Conservation (phyloP, 2,113 vertebrate species). For the Typhlomys cinereus region DNA sequence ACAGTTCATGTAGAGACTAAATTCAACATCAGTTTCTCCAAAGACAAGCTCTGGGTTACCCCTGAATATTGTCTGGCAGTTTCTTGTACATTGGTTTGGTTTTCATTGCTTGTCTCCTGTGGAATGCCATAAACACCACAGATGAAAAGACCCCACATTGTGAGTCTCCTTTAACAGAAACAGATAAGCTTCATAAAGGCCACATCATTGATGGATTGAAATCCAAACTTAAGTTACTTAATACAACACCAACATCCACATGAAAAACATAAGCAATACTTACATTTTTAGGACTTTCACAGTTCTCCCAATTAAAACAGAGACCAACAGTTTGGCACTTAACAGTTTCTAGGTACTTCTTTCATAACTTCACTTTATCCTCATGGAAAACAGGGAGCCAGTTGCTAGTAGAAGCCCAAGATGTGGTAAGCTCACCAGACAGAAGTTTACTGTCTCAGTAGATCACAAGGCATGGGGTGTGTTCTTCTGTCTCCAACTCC, state of each 20-base stretch:
- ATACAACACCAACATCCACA: not conserved
- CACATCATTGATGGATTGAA: not conserved
- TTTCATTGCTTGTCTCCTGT: not conserved
- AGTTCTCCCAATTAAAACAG: not conserved
- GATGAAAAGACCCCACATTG: not conserved
- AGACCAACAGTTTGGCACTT: not conserved
- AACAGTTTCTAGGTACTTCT: not conserved
- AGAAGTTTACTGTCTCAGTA: not conserved
- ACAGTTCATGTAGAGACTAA: not conserved
- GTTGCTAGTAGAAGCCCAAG: not conserved
- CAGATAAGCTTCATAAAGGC: constrained; percentile 7
- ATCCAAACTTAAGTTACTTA: not conserved
- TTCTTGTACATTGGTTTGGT: not conserved
- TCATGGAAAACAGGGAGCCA: not conserved
- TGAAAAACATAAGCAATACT: not conserved
- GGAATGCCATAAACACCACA: not conserved
- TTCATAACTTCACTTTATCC: not conserved
- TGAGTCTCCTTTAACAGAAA: constrained; percentile 3
- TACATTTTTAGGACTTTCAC: not conserved
- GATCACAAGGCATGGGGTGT: not conserved
- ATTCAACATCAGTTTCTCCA: not conserved
- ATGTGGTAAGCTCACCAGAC: not conserved
- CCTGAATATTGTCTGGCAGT: not conserved
- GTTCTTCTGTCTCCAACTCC: not conserved
- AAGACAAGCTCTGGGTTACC: not conserved